Evolutionary conservation across 2,797 vertebrate genomes (phyloP).

Genomic region (Acipenser transmontanus): DNA sequence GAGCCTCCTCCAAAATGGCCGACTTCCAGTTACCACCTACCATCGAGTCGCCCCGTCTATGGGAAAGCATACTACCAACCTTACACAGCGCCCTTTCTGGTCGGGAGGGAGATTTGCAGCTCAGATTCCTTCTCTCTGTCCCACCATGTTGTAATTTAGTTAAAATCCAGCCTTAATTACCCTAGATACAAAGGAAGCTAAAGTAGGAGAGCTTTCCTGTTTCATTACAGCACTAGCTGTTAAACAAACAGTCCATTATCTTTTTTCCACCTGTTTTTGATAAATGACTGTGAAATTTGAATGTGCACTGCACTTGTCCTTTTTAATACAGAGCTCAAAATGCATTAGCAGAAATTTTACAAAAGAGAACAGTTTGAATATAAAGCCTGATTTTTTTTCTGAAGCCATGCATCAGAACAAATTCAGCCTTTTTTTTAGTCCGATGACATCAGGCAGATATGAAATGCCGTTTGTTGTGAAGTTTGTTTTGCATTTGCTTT

Average conservation of each 20-base stretch:
- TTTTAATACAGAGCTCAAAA: slow-evolving; percentile 19
- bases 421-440: slow-evolving; percentile 43
- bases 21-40: too few species aligned
- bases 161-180: slow-evolving; percentile 18
- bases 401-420: slow-evolving; percentile 51
- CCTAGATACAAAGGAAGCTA: slow-evolving; percentile 12
- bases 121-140: not conserved
- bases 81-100: too few species aligned
- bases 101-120: too few species aligned
- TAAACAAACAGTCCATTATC: slow-evolving; percentile 16
- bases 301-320: slow-evolving; percentile 22
- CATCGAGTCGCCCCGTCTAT: too few species aligned
- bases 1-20: too few species aligned
- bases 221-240: slow-evolving; percentile 8
- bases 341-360: slow-evolving; percentile 30
- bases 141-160: slow-evolving; percentile 7
- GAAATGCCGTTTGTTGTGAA: slow-evolving; percentile 62
- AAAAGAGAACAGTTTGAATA: slow-evolving; percentile 35
- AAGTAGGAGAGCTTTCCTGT: slow-evolving; percentile 19
- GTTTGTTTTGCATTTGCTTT: slow-evolving; percentile 52
- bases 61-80: too few species aligned
- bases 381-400: slow-evolving; percentile 28
- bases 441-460: slow-evolving; percentile 46
- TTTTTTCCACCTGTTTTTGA: slow-evolving; percentile 23
- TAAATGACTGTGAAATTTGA: slow-evolving; percentile 28